Evolutionary conservation across 2,888 invertebrate species (phyloP).

Genomic region (Sylvicola cinctus): DNA sequence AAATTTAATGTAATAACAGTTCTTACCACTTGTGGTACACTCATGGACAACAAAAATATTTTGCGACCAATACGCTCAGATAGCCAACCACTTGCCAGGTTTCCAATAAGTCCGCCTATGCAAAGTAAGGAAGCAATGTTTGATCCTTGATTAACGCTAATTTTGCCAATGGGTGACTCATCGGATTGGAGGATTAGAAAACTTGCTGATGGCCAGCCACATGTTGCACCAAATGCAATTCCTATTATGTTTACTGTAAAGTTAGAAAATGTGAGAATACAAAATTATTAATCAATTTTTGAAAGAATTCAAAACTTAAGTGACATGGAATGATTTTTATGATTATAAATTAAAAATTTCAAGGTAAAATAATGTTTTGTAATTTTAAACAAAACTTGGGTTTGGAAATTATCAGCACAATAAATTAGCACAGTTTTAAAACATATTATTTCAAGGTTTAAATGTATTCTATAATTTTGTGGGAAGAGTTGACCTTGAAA

Average conservation of each 20-base stretch:
- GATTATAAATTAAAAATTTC: too few species aligned
- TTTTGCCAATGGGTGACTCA: constrained; percentile 4
- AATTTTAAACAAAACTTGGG: too few species aligned
- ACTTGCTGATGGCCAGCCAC: constrained; percentile 6
- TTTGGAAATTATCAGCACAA: too few species aligned
- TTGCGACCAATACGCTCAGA: constrained; percentile 19
- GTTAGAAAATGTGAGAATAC: constrained; percentile 1
- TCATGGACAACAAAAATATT: constrained; percentile 9
- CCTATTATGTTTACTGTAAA: constrained; percentile 3
- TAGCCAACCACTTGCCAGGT: constrained; percentile 18
- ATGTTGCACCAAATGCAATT: constrained; percentile 5
- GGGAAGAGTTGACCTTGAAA: too few species aligned
- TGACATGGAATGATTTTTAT: not conserved
- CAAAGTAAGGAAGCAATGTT: constrained; percentile 21
- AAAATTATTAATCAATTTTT: constrained; percentile 2
- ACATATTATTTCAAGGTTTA: too few species aligned
- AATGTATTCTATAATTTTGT: too few species aligned
- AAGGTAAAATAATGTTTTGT: too few species aligned
- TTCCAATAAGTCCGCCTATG: constrained; percentile 18
- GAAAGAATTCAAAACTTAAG: too few species aligned
- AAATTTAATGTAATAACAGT: too few species aligned
- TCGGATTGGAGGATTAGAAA: constrained; percentile 4
- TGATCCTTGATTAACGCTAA: constrained; percentile 14
- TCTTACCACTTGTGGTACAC: constrained; percentile 15
- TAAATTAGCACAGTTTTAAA: too few species aligned